Evolutionary conservation across 2,888 invertebrate genomes (phyloP).

Genomic region (Amiota mariae): DNA sequence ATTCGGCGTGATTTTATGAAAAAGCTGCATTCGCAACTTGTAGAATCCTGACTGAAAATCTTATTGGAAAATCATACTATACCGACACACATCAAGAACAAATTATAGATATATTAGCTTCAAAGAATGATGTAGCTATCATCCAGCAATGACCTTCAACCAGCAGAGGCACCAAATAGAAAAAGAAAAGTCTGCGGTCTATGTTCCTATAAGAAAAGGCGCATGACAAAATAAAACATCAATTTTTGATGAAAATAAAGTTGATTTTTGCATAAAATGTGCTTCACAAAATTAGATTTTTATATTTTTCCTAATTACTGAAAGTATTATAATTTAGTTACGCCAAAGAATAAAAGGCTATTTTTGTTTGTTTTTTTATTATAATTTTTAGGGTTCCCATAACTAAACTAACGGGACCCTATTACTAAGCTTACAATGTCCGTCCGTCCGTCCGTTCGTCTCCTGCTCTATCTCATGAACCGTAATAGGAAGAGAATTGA

Average conservation of each 20-base stretch:
- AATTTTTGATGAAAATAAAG: neutral
- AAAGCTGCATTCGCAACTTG: neutral
- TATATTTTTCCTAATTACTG: neutral
- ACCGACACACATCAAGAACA: neutral
- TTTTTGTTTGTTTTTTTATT: neutral
- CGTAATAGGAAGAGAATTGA: too few species aligned
- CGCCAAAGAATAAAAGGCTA: neutral
- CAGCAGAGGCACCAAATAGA: neutral
- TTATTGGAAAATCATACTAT: neutral
- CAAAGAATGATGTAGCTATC: neutral
- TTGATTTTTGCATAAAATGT: neutral
- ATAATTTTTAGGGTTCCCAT: too few species aligned
- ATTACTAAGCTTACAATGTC: too few species aligned
- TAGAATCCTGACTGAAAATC: neutral
- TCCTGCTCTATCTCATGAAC: too few species aligned
- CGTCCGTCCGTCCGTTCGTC: too few species aligned
- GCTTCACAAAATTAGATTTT: neutral
- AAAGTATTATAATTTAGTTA: neutral
- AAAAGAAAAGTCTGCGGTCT: neutral
- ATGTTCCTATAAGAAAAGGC: too few species aligned
- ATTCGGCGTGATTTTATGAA: neutral
- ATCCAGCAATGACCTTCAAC: too few species aligned
- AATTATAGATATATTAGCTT: neutral
- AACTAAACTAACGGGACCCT: too few species aligned
- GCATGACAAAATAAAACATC: too few species aligned